Conservation (phyloP, 53 echinoderm and acorn worm species). For the Stichopus horrens region DNA sequence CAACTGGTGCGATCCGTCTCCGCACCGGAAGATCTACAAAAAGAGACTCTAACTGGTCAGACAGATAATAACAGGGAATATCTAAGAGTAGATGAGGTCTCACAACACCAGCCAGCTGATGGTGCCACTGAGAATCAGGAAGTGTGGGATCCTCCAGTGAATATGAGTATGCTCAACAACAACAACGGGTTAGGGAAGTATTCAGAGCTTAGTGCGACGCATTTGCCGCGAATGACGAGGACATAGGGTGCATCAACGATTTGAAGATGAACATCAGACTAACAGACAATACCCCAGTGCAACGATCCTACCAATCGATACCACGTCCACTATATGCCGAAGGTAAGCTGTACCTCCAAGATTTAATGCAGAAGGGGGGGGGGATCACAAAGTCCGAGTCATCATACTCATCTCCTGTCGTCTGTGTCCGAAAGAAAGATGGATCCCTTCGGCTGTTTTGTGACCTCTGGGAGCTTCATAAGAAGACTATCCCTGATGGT, state of each 20-base stretch:
- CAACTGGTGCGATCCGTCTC: background rate
- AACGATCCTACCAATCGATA: background rate
- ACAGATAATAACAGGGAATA: background rate
- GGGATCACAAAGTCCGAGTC: background rate
- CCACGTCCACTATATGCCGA: background rate
- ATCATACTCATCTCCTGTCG: constrained; percentile 12
- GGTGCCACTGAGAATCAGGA: background rate
- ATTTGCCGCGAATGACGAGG: background rate
- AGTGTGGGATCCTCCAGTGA: background rate
- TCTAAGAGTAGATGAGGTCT: background rate
- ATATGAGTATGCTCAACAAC: background rate
- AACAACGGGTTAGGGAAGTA: background rate
- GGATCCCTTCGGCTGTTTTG: constrained; percentile 42
- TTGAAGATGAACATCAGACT: background rate
- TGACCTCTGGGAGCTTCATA: constrained; percentile 20
- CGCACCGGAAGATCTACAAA: too few species aligned
- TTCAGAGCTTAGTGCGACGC: background rate
- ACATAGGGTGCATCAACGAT: background rate
- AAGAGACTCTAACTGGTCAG: too few species aligned
- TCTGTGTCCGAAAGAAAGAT: constrained; percentile 52
- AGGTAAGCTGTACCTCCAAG: background rate
- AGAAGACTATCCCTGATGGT: constrained; percentile 10
- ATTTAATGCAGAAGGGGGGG: background rate
- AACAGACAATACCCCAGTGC: background rate
- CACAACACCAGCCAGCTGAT: background rate